These are phyloP conservation scores for Nymphalis urticae DNA, from an alignment of 2,888 invertebrate species.

Conservation along the genomic window DNA sequence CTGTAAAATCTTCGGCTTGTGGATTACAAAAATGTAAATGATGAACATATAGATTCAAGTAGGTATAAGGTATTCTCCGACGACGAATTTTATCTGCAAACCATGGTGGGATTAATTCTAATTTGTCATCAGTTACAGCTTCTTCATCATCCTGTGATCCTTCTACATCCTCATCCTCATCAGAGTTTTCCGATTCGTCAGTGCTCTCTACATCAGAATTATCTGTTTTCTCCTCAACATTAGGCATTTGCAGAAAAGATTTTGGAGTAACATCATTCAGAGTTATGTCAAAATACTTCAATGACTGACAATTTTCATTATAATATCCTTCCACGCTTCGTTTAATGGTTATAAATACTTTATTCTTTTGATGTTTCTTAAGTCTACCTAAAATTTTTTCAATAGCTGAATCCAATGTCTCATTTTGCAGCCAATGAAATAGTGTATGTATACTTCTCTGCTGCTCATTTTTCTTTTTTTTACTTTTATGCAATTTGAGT, in stretches of 20 bases:
- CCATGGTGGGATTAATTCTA: conserved; percentile 69
- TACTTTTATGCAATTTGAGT: conserved; percentile 81
- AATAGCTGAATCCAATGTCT: conserved; percentile 86
- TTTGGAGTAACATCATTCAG: conserved; percentile 41
- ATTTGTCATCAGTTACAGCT: conserved; percentile 35
- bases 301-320: conserved; percentile 79
- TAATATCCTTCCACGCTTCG: conserved; percentile 85
- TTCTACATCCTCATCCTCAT: conserved; percentile 35
- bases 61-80: conserved; percentile 83
- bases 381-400: conserved; percentile 84
- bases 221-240: conserved; percentile 43
- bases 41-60: conserved; percentile 86
- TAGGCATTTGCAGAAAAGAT: conserved; percentile 40
- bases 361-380: conserved; percentile 78
- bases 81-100: conserved; percentile 83
- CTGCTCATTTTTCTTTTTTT: conserved; percentile 79
- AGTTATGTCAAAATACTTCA: conserved; percentile 79
- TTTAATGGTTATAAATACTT: conserved; percentile 81
- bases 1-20: conserved; percentile 86
- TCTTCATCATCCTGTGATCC: conserved; percentile 29
- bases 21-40: conserved; percentile 84
- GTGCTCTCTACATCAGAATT: conserved; percentile 42
- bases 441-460: conserved; percentile 87
- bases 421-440: conserved; percentile 88
- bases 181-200: conserved; percentile 42